These are phyloP conservation scores for Pentamera pediparva DNA, from an alignment of 53 echinoderm and acorn worm genomes.

Conservation along the genomic window DNA sequence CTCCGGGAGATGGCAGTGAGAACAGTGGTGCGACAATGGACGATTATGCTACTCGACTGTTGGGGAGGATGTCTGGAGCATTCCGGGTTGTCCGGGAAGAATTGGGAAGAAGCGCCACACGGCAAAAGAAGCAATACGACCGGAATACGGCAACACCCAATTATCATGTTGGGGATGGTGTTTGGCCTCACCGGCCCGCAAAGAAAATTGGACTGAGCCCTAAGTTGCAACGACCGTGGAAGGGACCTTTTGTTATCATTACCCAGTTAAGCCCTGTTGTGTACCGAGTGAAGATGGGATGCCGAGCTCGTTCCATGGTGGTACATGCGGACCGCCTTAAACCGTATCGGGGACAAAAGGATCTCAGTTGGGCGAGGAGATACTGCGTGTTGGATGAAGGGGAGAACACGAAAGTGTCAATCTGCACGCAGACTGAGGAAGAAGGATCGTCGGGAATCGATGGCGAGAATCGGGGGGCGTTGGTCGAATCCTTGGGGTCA, in stretches of 20 bases:
- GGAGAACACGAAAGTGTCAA: no score
- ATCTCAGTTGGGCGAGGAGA: background rate
- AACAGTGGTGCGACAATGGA: background rate
- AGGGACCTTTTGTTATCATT: constrained; percentile 25
- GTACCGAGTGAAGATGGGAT: constrained; percentile 14
- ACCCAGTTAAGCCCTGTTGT: constrained; percentile 21
- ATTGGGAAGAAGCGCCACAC: background rate
- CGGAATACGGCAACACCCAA: background rate
- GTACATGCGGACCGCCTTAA: background rate
- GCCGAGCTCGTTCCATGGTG: constrained; percentile 12
- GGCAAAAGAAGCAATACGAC: constrained; percentile 40
- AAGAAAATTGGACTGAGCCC: constrained; percentile 36
- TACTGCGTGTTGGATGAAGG: no score
- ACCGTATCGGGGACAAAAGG: background rate
- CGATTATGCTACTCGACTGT: background rate
- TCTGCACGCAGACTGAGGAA: no score
- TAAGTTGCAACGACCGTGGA: constrained; percentile 26
- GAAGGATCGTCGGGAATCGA: no score
- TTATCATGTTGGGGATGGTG: constrained; percentile 3
- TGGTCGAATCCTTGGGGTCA: no score
- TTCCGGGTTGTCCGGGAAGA: background rate
- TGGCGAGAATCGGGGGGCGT: no score
- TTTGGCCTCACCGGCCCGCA: constrained; percentile 32
- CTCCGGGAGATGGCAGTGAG: background rate
- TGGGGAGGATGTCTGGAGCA: background rate